Percentiles rank a stretch among this genome's conserved stretches.
phyloP scores from a whole-genome alignment of 2,888 invertebrate genomes.

The Miltochrista miniata region DNA sequence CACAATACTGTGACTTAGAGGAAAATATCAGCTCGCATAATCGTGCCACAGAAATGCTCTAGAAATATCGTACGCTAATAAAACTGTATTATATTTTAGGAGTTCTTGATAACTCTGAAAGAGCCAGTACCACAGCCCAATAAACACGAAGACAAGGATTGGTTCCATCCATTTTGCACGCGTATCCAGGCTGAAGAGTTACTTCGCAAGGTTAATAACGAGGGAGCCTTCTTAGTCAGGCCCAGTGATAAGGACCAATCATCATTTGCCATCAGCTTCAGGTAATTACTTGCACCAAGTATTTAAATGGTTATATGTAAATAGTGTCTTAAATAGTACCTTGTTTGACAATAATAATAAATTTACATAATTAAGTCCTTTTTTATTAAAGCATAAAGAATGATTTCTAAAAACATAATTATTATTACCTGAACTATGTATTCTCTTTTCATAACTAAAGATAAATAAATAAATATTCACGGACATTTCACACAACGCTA shows the following conservation, averaged over 20 bases:
- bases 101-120: constrained; percentile 93
- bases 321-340: not conserved
- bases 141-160: constrained; percentile 96
- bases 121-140: constrained; percentile 98
- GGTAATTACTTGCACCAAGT: constrained; percentile 68
- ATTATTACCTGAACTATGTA: too few species aligned
- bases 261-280: constrained; percentile 97
- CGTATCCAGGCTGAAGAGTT: constrained; percentile 94
- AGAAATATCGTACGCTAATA: not conserved
- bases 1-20: too few species aligned
- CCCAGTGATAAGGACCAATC: constrained; percentile 94
- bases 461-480: too few species aligned
- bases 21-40: too few species aligned
- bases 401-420: too few species aligned
- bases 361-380: too few species aligned
- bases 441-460: too few species aligned
- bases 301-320: not conserved
- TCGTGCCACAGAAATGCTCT: too few species aligned
- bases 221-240: constrained; percentile 97
- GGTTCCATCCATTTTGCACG: constrained; percentile 94
- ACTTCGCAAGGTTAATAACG: constrained; percentile 91
- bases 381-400: too few species aligned
- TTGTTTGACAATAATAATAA: too few species aligned
- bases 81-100: constrained; percentile 63
- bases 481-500: too few species aligned